Evolutionary conservation across 2,797 vertebrate genomes (phyloP), one percentile per base, ranked within the genome.

Genomic region (Siniperca scherzeri): DNA sequence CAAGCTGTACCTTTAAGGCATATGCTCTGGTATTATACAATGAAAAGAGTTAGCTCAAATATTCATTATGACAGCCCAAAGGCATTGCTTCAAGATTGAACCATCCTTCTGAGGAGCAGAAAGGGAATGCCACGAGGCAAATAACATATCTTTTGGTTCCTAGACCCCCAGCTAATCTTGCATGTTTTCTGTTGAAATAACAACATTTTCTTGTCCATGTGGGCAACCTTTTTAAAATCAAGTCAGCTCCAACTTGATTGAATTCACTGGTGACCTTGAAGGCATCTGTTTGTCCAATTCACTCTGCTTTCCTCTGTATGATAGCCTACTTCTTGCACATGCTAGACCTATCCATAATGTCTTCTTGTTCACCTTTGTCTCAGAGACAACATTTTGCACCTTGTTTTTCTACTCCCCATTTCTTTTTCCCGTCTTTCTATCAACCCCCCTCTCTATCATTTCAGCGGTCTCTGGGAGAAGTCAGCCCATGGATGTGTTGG

Each of bases 351-450:
- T 94, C 92, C 89, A 90, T 94, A 88, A 91, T 82, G 78, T 87
- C 90, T 80, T 78, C 83, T 87, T 86, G 81, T 88, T 94, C 91
- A 90, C 92, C 83, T 92, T 92, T 92, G 91, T 93, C 91, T 88
- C 81, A 7, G 42, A 80, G 78, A 92, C 89, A 89, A 91, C 86
- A 87, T 87, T 87, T 87, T 42, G 74, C 89, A 83, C 86, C 92
- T 87, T 89, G 83, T 90, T 89, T 92, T 88, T 90, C 76, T 85
- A 30, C 70, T 83, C 55, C 64, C 52, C 21, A 22, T 80, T 81
- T 77, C 60, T 71, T 72, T 78, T 55, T 53, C 36, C 67, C 61
- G 30, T 83, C 69, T 83, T 59, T 80, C 87, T 17, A 74, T 80
- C 80, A n/a, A 30, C 77, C 61, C 7, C 52, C 11, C 79, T 56